These are phyloP conservation scores for Archilochus colubris DNA, from an alignment of 2,113 vertebrate species.

Conservation along the genomic window DNA sequence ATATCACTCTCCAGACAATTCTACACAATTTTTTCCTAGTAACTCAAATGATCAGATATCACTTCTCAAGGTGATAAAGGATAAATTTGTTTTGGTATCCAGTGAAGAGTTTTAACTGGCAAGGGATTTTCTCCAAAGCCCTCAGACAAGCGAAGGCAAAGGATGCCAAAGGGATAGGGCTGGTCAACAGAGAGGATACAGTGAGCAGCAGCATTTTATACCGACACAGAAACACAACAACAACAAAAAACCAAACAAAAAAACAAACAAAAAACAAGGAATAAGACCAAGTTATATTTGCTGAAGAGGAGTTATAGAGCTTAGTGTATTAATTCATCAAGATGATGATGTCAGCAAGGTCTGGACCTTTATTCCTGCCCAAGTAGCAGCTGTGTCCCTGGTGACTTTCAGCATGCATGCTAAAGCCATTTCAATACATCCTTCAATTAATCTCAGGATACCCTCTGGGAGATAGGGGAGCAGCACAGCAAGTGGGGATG, in stretches of 20 bases:
- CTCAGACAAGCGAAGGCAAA: not conserved
- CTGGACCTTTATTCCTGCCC: conserved; percentile 54
- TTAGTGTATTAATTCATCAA: conserved; percentile 58
- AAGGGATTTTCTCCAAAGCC: not conserved
- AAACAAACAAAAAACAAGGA: conserved; percentile 32
- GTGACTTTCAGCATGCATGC: not conserved
- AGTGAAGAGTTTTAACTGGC: not conserved
- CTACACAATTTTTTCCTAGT: not conserved
- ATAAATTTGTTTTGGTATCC: not conserved
- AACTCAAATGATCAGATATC: not conserved
- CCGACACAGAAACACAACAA: too few relatives aligned
- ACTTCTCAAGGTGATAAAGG: not conserved
- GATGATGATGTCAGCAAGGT: conserved; percentile 21
- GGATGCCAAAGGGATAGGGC: not conserved
- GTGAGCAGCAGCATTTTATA: not conserved
- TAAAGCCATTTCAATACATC: conserved; percentile 41
- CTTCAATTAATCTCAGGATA: conserved; percentile 20
- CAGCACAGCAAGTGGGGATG: not conserved
- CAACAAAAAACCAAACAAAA: conserved; percentile 9
- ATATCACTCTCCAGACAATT: not conserved
- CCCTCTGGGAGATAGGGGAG: not conserved
- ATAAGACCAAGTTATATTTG: conserved; percentile 30
- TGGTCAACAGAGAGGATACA: rapidly evolving
- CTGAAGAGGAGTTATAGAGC: conserved; percentile 50
- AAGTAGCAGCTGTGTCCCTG: conserved; percentile 19